Percentiles rank a stretch among this genome's conserved stretches.
Conservation (phyloP, 1,140 invertebrate species). For the Drosophila pallidifrons region DNA sequence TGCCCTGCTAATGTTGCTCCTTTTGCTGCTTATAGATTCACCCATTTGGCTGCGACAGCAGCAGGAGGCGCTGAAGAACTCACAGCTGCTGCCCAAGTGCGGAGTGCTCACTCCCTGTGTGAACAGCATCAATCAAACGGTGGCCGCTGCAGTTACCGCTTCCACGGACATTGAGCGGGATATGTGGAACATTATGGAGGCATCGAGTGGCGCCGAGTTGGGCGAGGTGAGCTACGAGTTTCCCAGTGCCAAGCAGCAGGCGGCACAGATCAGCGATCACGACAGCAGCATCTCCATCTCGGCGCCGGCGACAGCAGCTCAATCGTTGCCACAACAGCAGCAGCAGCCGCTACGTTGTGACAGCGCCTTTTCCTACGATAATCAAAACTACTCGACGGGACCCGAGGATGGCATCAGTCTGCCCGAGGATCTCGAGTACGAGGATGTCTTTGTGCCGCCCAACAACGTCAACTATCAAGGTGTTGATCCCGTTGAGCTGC, state of each 20-base stretch:
- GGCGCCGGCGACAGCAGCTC: slow-evolving; percentile 24
- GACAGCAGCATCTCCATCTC: slow-evolving; percentile 53
- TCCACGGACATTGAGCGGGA: slow-evolving; percentile 81
- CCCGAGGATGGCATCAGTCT: slow-evolving; percentile 57
- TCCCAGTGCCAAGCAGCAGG: slow-evolving; percentile 60
- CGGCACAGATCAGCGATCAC: slow-evolving; percentile 53
- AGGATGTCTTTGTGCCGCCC: slow-evolving; percentile 76
- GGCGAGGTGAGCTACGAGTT: slow-evolving; percentile 79
- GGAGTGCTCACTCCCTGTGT: slow-evolving; percentile 75
- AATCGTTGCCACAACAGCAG: slow-evolving; percentile 14
- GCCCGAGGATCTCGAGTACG: slow-evolving; percentile 74
- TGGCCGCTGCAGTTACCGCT: slow-evolving; percentile 80
- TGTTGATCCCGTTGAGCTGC: slow-evolving; percentile 63
- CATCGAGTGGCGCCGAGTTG: slow-evolving; percentile 77
- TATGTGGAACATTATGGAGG: slow-evolving; percentile 85
- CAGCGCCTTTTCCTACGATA: slow-evolving; percentile 74
- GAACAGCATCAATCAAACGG: slow-evolving; percentile 83
- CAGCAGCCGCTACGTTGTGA: slow-evolving; percentile 40
- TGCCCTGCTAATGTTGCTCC: slow-evolving; percentile 25
- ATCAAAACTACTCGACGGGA: slow-evolving; percentile 74
- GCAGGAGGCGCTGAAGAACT: slow-evolving; percentile 76
- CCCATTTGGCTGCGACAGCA: slow-evolving; percentile 82
- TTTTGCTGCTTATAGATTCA: slow-evolving; percentile 60
- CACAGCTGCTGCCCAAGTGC: slow-evolving; percentile 70
- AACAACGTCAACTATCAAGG: slow-evolving; percentile 32